A percentile compares a stretch with the other conserved stretches of the same genome.
Conservation (phyloP, 2,797 vertebrate species). For the Rhinoraja longicauda region DNA sequence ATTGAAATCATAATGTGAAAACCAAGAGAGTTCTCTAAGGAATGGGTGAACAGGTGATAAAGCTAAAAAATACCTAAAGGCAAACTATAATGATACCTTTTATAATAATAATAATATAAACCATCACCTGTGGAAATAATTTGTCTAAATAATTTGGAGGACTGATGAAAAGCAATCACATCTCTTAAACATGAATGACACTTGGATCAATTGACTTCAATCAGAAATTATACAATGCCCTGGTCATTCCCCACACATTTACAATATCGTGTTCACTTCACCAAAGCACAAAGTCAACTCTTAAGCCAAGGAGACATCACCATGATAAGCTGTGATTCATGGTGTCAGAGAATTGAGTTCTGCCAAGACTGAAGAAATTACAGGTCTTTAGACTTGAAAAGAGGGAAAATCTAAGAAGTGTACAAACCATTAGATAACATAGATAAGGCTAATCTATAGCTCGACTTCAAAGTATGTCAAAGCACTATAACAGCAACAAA, state of each 20-base stretch:
- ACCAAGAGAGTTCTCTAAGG: neutral
- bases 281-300: neutral
- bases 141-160: neutral
- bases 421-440: neutral
- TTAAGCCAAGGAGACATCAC: neutral
- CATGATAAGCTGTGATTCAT: neutral
- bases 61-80: too few species aligned
- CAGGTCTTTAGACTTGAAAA: neutral
- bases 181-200: neutral
- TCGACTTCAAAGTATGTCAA: neutral
- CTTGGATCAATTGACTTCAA: neutral
- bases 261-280: neutral
- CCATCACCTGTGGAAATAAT: neutral
- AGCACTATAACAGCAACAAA: neutral
- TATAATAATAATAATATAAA: too few species aligned
- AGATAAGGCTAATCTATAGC: neutral
- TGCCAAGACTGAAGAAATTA: neutral
- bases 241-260: neutral
- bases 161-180: neutral
- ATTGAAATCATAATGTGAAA: neutral
- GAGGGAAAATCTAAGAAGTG: neutral
- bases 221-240: neutral
- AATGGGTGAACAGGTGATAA: neutral
- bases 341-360: neutral
- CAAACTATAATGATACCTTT: too few species aligned